Evolutionary conservation across 2,888 invertebrate genomes (phyloP).

Genomic region (Tipula unca): DNA sequence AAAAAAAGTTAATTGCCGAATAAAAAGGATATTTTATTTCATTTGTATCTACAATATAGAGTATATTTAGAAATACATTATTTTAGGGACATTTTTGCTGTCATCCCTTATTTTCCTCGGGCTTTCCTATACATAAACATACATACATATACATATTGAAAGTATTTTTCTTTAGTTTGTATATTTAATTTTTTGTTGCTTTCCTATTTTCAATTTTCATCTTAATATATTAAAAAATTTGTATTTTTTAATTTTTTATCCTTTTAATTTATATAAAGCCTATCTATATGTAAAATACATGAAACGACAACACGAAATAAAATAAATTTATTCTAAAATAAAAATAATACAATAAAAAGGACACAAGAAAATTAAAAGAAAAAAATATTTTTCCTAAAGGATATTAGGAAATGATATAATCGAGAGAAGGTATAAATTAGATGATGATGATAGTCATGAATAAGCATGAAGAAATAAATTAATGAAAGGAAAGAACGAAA

Average conservation of each 20-base stretch:
- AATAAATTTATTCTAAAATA: neutral
- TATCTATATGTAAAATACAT: neutral
- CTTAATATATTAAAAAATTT: neutral
- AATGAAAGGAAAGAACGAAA: neutral
- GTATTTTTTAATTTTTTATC: neutral
- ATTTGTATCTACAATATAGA: neutral
- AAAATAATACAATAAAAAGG: neutral
- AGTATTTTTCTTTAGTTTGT: neutral
- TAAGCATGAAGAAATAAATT: conserved; percentile 14
- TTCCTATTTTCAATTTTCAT: neutral
- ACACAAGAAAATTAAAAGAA: neutral
- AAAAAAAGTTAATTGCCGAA: neutral
- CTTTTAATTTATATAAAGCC: neutral
- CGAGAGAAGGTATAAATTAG: neutral
- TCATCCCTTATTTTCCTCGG: neutral
- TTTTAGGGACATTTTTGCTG: neutral
- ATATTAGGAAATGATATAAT: neutral
- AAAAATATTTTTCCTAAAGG: neutral
- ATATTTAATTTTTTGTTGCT: neutral
- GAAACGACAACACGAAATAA: neutral
- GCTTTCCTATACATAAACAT: neutral
- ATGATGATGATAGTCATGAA: conserved; percentile 8
- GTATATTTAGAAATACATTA: neutral
- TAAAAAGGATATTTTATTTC: neutral
- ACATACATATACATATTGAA: neutral